A percentile compares a stretch with the other conserved stretches of the same genome.
Evolutionary conservation across 2,113 vertebrate species (phyloP).

Genomic region (Melanerpes formicivorus): DNA sequence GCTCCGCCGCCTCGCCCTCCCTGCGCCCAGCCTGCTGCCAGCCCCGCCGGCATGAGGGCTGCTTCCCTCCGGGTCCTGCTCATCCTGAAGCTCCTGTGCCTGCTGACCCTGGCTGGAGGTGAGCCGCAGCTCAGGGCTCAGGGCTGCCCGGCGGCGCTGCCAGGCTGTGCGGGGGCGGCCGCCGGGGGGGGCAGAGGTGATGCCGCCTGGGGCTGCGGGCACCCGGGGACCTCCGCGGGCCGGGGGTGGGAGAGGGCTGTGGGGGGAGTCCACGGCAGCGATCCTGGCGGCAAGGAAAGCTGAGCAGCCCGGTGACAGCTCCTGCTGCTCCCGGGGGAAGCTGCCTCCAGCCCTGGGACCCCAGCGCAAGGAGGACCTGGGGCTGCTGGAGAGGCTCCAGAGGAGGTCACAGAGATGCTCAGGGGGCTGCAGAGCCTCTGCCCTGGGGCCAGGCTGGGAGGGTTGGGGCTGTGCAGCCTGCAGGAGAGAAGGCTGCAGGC

Average conservation of each 20-base stretch:
- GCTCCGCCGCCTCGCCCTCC: not conserved
- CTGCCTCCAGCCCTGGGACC: too few species aligned
- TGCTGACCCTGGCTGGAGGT: constrained; percentile 2
- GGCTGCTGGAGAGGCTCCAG: not conserved
- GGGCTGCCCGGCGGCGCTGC: not conserved
- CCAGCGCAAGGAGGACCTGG: too few species aligned
- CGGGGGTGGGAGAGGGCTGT: not conserved
- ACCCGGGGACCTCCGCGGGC: not conserved
- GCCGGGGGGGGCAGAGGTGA: not conserved
- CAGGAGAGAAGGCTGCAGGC: too few species aligned
- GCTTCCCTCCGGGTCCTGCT: not conserved
- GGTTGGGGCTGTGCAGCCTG: too few species aligned
- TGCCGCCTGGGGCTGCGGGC: rapidly evolving
- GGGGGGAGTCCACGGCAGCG: not conserved
- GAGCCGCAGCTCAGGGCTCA: not conserved
- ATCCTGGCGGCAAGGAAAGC: not conserved
- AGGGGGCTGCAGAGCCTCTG: too few species aligned
- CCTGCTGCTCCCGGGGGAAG: not conserved
- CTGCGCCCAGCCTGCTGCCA: not conserved
- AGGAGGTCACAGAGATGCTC: not conserved
- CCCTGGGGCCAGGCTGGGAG: too few species aligned
- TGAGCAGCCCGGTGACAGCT: rapidly evolving
- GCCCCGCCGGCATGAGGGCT: not conserved
- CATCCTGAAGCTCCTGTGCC: not conserved
- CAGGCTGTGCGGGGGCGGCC: rapidly evolving